These are phyloP conservation scores for Graphium colonna DNA, from an alignment of 2,888 invertebrate species.

Conservation along the genomic window DNA sequence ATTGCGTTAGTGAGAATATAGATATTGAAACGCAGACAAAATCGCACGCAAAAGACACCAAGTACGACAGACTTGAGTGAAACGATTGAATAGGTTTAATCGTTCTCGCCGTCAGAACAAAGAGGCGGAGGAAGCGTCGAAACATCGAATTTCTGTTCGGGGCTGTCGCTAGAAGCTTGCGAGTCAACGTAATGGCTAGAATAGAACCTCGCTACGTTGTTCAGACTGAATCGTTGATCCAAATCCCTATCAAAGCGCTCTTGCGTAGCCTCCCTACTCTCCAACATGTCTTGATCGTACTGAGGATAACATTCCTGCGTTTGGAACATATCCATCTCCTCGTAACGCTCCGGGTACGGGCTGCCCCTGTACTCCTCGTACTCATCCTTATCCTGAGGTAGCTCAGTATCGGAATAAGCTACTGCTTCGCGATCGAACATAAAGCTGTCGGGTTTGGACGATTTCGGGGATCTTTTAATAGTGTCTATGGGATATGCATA, in stretches of 20 bases:
- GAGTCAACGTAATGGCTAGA: slow-evolving; percentile 78
- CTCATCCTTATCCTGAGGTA: slow-evolving; percentile 66
- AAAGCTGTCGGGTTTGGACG: slow-evolving; percentile 63
- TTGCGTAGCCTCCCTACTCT: slow-evolving; percentile 41
- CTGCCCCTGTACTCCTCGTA: slow-evolving; percentile 69
- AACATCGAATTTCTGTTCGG: slow-evolving; percentile 87
- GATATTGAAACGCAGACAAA: slow-evolving; percentile 51
- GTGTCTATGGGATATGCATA: slow-evolving; percentile 75
- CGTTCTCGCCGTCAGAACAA: slow-evolving; percentile 86
- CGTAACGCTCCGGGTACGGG: slow-evolving; percentile 72
- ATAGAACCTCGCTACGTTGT: slow-evolving; percentile 72
- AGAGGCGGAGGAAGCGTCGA: slow-evolving; percentile 88
- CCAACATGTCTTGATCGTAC: slow-evolving; percentile 55
- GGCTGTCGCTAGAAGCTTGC: slow-evolving; percentile 83
- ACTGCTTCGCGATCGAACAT: slow-evolving; percentile 69
- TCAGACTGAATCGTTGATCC: slow-evolving; percentile 72
- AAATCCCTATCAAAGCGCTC: slow-evolving; percentile 62
- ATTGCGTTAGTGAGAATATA: slow-evolving; percentile 58
- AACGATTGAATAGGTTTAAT: slow-evolving; percentile 41
- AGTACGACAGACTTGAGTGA: slow-evolving; percentile 36
- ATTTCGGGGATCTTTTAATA: slow-evolving; percentile 72
- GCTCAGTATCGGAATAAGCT: slow-evolving; percentile 67
- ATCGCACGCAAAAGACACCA: slow-evolving; percentile 40
- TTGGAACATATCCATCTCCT: slow-evolving; percentile 67
- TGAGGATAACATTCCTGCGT: slow-evolving; percentile 74